Conservation (phyloP, 1,140 invertebrate species). For the Andrena cerasifolii region DNA sequence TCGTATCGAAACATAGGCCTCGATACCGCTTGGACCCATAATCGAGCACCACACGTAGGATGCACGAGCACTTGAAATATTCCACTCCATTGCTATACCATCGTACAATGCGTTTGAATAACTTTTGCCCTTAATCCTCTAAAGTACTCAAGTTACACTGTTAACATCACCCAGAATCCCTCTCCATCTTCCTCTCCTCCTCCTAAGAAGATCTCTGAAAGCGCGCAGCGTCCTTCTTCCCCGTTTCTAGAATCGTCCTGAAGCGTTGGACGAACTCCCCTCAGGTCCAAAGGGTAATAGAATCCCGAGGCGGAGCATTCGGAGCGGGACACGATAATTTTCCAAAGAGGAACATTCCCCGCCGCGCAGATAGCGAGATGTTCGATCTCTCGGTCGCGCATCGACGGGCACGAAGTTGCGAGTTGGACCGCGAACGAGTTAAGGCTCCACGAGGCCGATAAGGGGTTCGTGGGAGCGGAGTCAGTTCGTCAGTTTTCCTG, state of each 20-base stretch:
- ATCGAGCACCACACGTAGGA: no score
- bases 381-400: constrained; percentile 34
- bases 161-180: no score
- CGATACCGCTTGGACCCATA: constrained; percentile 31
- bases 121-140: no score
- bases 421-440: constrained; percentile 44
- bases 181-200: no score
- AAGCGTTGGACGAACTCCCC: background rate
- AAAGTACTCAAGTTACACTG: no score
- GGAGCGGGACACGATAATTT: constrained; percentile 2
- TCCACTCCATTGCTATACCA: no score
- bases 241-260: no score
- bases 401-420: constrained; percentile 14
- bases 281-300: background rate
- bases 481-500: constrained; percentile 40
- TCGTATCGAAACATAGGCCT: constrained; percentile 41
- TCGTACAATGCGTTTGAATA: no score
- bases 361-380: constrained; percentile 12
- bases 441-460: constrained; percentile 2
- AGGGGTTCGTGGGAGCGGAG: constrained; percentile 9
- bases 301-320: background rate
- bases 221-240: no score
- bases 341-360: background rate
- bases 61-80: background rate
- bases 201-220: no score